Conservation (phyloP, 1,140 invertebrate species). For the Drosophila erecta region DNA sequence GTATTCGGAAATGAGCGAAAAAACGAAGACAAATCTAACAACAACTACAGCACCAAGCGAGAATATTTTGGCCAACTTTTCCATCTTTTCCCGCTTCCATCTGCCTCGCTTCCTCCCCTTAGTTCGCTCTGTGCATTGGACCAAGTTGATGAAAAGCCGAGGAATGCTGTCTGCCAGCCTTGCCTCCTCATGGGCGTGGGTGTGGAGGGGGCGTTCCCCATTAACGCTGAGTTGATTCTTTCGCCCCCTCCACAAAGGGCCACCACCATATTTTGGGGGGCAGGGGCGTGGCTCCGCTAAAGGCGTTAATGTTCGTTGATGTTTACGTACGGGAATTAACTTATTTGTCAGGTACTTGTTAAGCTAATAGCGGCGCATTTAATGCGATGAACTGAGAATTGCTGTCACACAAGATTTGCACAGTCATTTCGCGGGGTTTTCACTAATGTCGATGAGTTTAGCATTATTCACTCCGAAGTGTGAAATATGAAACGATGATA, state of each 20-base stretch:
- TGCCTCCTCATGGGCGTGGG: constrained; percentile 1
- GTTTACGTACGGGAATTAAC: constrained; percentile 79
- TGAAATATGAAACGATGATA: too few relatives aligned
- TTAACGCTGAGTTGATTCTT: constrained; percentile 27
- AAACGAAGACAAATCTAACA: constrained; percentile 17
- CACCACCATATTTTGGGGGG: background rate
- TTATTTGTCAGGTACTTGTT: constrained; percentile 83
- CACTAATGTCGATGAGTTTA: background rate
- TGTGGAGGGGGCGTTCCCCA: constrained; percentile 16
- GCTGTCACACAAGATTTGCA: constrained; percentile 48
- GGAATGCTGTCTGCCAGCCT: constrained; percentile 39
- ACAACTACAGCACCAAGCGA: constrained; percentile 37
- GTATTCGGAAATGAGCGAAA: constrained; percentile 81
- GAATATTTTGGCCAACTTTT: constrained; percentile 51
- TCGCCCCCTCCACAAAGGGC: background rate
- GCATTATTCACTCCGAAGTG: background rate
- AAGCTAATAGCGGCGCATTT: constrained; percentile 81
- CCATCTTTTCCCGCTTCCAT: background rate
- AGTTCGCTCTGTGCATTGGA: constrained; percentile 39
- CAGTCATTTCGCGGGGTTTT: background rate
- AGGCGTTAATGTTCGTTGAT: constrained; percentile 75
- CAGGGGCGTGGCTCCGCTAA: constrained; percentile 8
- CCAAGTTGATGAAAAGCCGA: constrained; percentile 59
- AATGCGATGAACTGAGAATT: constrained; percentile 79
- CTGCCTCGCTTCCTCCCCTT: background rate